Evolutionary conservation across 2,888 invertebrate species (phyloP).

Genomic region (Trichopoda pennipes): DNA sequence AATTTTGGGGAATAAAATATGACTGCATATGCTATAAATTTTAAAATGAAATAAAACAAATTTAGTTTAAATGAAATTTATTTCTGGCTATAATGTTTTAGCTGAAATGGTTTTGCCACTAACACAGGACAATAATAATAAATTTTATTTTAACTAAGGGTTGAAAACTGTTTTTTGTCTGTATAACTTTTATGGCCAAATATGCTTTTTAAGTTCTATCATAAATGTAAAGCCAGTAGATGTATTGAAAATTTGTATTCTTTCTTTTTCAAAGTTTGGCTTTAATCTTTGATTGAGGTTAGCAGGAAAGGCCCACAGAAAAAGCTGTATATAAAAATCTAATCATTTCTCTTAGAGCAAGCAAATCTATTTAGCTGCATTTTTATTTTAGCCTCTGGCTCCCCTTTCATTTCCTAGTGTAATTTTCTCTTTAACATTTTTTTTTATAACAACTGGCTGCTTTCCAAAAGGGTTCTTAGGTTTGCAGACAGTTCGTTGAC

Average conservation of each 20-base stretch:
- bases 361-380: conserved; percentile 18
- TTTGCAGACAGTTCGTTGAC: conserved; percentile 63
- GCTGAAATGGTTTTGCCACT: conserved; percentile 38
- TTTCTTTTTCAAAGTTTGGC: conserved; percentile 7
- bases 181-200: conserved; percentile 3
- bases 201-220: conserved; percentile 37
- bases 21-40: conserved; percentile 57
- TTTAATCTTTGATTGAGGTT: conserved; percentile 65
- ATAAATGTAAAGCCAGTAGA: conserved; percentile 18
- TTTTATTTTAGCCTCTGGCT: conserved; percentile 5
- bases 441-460: conserved; percentile 50
- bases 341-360: conserved; percentile 14
- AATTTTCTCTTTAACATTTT: conserved; percentile 14
- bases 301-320: conserved; percentile 20
- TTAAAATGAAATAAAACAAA: conserved; percentile 2
- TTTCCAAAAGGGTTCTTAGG: conserved; percentile 62
- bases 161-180: not conserved
- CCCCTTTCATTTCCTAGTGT: conserved; percentile 23
- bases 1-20: conserved; percentile 44
- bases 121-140: conserved; percentile 40
- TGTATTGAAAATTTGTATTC: conserved; percentile 9
- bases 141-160: conserved; percentile 33
- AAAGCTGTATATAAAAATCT: conserved; percentile 8
- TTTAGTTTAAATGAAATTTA: conserved; percentile 47
- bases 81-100: conserved; percentile 19